These are phyloP conservation scores for Gonatopus flavifemur DNA, from an alignment of 1,140 invertebrate species.

Conservation along the genomic window DNA sequence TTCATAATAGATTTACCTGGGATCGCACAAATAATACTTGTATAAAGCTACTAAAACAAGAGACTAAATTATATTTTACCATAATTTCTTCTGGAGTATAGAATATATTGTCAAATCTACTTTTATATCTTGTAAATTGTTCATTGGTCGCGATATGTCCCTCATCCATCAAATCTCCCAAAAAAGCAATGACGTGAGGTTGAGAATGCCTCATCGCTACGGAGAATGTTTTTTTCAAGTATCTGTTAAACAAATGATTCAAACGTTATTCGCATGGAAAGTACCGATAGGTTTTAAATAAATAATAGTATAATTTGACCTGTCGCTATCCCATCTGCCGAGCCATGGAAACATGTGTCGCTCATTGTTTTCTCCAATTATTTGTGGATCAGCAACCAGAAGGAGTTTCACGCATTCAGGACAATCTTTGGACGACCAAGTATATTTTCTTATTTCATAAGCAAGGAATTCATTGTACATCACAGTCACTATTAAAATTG, in stretches of 20 bases:
- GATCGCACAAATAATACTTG: conserved; percentile 1
- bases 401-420: conserved; percentile 70
- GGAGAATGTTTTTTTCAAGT: conserved; percentile 76
- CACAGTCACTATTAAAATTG: conserved; percentile 38
- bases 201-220: conserved; percentile 71
- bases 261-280: too few relatives aligned
- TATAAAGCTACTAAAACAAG: background rate
- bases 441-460: conserved; percentile 59
- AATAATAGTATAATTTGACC: conserved; percentile 57
- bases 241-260: too few relatives aligned
- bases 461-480: conserved; percentile 64
- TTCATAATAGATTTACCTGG: too few relatives aligned
- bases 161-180: conserved; percentile 93
- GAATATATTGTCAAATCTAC: conserved; percentile 73
- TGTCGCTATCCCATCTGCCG: conserved; percentile 80
- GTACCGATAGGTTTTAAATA: too few relatives aligned
- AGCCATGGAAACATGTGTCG: conserved; percentile 59
- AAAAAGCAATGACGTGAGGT: conserved; percentile 84
- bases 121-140: conserved; percentile 71
- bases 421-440: conserved; percentile 62
- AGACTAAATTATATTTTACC: conserved; percentile 42
- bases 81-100: conserved; percentile 60
- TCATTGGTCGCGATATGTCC: conserved; percentile 73
- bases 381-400: conserved; percentile 90
- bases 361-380: conserved; percentile 77